Percentiles rank a stretch among this genome's conserved stretches.
phyloP scores from a whole-genome alignment of 2,888 invertebrate species.

The Blera fallax region DNA sequence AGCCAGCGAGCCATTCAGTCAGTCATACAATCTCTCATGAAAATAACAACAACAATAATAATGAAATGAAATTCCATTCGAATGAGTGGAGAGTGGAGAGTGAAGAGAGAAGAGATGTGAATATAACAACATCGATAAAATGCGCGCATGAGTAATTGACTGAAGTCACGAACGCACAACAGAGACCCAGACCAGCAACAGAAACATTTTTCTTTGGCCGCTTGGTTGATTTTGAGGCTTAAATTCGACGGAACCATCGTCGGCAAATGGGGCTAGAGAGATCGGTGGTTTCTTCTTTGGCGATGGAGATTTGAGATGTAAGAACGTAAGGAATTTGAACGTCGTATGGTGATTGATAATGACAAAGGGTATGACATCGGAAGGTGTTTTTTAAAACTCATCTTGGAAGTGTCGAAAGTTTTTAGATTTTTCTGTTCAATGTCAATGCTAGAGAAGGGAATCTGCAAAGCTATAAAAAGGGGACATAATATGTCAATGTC shows the following conservation, averaged over 20 bases:
- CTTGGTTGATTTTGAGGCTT: constrained; percentile 43
- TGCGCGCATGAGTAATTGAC: constrained; percentile 72
- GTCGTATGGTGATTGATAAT: constrained; percentile 37
- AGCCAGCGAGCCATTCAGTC: constrained; percentile 24
- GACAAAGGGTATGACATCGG: constrained; percentile 27
- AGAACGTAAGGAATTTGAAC: constrained; percentile 35
- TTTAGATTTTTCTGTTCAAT: not conserved
- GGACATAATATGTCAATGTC: too few species aligned
- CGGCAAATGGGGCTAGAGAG: constrained; percentile 66
- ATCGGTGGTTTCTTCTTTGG: constrained; percentile 43
- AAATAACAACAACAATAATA: constrained; percentile 46
- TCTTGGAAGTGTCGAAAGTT: constrained; percentile 15
- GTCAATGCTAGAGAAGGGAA: not conserved
- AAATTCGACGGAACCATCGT: constrained; percentile 29
- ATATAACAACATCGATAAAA: constrained; percentile 63
- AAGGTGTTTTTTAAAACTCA: constrained; percentile 5
- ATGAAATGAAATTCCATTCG: constrained; percentile 65
- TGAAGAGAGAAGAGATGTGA: constrained; percentile 20
- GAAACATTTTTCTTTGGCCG: constrained; percentile 45
- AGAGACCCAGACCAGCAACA: constrained; percentile 15
- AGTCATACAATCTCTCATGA: constrained; percentile 45
- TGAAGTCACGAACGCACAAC: constrained; percentile 68
- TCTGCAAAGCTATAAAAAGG: too few species aligned
- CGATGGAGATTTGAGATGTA: constrained; percentile 9
- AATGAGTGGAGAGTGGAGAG: constrained; percentile 32